phyloP scores from a whole-genome alignment of 2,113 vertebrate genomes.

The Eidolon helvum region DNA sequence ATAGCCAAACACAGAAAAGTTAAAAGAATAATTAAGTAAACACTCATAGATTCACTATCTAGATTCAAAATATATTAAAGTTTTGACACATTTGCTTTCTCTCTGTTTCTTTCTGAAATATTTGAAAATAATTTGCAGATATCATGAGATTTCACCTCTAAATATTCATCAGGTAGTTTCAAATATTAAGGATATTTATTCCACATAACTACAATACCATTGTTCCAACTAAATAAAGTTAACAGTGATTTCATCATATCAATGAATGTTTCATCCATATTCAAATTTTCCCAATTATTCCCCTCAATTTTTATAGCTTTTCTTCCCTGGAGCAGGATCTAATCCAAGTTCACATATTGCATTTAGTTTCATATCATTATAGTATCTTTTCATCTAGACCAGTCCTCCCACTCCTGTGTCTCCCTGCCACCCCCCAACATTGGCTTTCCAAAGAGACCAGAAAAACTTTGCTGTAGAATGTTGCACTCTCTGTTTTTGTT shows the following conservation, averaged over 20 bases:
- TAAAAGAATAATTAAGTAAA: background rate
- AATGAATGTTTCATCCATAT: background rate
- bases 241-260: background rate
- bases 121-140: background rate
- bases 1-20: background rate
- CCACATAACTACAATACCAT: too few relatives aligned
- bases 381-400: background rate
- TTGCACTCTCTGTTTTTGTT: background rate
- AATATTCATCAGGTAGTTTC: background rate
- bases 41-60: background rate
- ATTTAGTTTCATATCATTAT: background rate
- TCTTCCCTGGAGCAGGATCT: background rate
- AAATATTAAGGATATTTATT: background rate
- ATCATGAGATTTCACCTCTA: background rate
- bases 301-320: background rate
- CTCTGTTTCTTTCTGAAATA: background rate
- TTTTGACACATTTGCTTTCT: background rate
- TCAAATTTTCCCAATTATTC: background rate
- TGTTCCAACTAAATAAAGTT: background rate
- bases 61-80: background rate
- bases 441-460: background rate
- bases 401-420: background rate
- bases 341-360: background rate
- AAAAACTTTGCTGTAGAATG: background rate
- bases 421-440: too few relatives aligned